Evolutionary conservation across 2,888 invertebrate genomes (phyloP), one percentile per base, ranked within the genome.

Genomic region (Bugula neritina): DNA sequence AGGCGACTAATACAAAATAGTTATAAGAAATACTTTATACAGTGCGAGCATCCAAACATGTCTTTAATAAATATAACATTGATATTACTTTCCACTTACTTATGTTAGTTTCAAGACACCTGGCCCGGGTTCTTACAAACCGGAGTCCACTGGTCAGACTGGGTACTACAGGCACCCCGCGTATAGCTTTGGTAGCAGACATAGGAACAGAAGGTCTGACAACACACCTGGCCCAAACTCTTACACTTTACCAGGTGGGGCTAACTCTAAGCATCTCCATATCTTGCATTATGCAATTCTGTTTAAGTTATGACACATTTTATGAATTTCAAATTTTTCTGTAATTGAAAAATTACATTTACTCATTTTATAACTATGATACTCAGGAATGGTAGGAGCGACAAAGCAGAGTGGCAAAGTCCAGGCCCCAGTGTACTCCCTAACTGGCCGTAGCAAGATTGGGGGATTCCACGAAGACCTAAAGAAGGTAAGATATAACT

Each of bases 401-500:
- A 76, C 77, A 17, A 71, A 75, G 55, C 74, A 75, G 72, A 75
- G 76, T n/a, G 72, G 73, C 13, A 77, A 78, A 35, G 35, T 71
- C 31, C 77, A 77, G 57, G 75, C 93, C 10, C 94, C 94, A 0
- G 87, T 92, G 31, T 94, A 90, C 80, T 91, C 93, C 2, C 92
- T 94, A 79, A 90, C 92, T 52, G 92, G 93, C 57, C 88, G 93
- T 77, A 91, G 91, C 79, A 92, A 91, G 69, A 75, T 75, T 27
- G 76, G 76, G 27, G 71, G 74, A 23, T 76, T 76, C 71, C 73
- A 74, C 43, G 75, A 76, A 69, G 76, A 76, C 70, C 69, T 76
- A 29, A 73, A 74, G 70, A 75, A 74, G 63, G 63, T 63, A 63
- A 63, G 5, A 3, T 3, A 21, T 43, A 43, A 43, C n/a, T n/a